Percentiles rank a stretch among this genome's conserved stretches.
phyloP scores from a whole-genome alignment of 2,113 vertebrate genomes.

The Pseudopipra pipra region DNA sequence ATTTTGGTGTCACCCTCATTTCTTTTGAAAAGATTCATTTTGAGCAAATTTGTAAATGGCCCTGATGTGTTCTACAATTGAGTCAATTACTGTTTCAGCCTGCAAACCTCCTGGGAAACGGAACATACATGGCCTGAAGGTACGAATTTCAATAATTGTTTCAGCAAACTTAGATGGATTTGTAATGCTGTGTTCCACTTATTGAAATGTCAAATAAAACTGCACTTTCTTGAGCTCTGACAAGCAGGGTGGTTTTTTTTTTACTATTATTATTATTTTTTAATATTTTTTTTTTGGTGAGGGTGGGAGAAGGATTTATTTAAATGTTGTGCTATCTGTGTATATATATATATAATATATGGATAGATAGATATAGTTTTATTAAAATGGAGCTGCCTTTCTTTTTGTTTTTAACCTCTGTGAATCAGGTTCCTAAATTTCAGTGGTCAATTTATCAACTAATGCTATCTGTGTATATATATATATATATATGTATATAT shows the following conservation, averaged over 20 bases:
- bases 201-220: slow-evolving; percentile 99
- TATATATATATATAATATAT: not conserved
- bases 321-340: not conserved
- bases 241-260: slow-evolving; percentile 69
- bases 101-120: slow-evolving; percentile 99
- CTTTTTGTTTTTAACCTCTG: not conserved
- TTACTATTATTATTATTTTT: not conserved
- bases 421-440: too few relatives aligned
- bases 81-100: slow-evolving; percentile 99
- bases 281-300: not conserved
- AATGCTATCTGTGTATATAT: too few relatives aligned
- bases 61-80: slow-evolving; percentile 97
- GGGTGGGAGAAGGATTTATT: slow-evolving; percentile 27
- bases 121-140: slow-evolving; percentile 99
- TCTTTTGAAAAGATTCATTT: slow-evolving; percentile 94
- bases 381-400: not conserved
- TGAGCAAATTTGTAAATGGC: slow-evolving; percentile 96
- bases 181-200: slow-evolving; percentile 98
- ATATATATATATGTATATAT: too few relatives aligned
- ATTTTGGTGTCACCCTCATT: slow-evolving; percentile 90
- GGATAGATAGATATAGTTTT: not conserved
- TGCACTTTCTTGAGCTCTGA: slow-evolving; percentile 80
- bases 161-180: slow-evolving; percentile 96
- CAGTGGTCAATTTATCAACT: too few relatives aligned
- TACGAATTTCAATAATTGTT: slow-evolving; percentile 99